Conservation (phyloP, 2,888 invertebrate genomes). For the Cheiracanthium punctorium region DNA sequence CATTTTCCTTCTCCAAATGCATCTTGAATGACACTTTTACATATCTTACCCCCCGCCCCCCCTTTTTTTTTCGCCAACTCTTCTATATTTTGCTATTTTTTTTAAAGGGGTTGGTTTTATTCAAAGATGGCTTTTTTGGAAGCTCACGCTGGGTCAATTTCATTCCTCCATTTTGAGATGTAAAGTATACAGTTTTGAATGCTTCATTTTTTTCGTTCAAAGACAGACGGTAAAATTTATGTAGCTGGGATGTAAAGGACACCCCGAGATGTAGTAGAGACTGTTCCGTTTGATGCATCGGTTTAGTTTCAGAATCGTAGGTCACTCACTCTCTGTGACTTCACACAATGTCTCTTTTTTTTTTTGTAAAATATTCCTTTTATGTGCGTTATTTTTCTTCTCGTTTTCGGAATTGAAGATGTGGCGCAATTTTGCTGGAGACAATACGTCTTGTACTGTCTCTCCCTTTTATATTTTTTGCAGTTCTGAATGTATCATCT, state of each 20-base stretch:
- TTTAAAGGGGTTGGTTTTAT: background rate
- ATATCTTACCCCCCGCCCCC: background rate
- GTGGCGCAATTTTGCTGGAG: too few relatives aligned
- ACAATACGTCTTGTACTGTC: too few relatives aligned
- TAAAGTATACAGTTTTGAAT: background rate
- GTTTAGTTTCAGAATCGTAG: background rate
- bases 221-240: background rate
- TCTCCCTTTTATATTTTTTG: too few relatives aligned
- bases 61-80: background rate
- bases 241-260: background rate
- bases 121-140: background rate
- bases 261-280: background rate
- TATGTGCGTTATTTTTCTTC: too few relatives aligned
- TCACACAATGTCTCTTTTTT: too few relatives aligned
- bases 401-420: too few relatives aligned
- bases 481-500: too few relatives aligned
- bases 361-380: too few relatives aligned
- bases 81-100: too few relatives aligned
- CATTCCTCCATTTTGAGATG: constrained; percentile 1
- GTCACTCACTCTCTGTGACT: background rate
- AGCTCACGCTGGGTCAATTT: background rate
- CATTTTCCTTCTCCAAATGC: background rate
- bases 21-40: constrained; percentile 4
- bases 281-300: background rate
- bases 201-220: background rate